Base-by-base conservation (phyloP, 2,113 vertebrate genomes). In the Hippocampus zosterae region DNA sequence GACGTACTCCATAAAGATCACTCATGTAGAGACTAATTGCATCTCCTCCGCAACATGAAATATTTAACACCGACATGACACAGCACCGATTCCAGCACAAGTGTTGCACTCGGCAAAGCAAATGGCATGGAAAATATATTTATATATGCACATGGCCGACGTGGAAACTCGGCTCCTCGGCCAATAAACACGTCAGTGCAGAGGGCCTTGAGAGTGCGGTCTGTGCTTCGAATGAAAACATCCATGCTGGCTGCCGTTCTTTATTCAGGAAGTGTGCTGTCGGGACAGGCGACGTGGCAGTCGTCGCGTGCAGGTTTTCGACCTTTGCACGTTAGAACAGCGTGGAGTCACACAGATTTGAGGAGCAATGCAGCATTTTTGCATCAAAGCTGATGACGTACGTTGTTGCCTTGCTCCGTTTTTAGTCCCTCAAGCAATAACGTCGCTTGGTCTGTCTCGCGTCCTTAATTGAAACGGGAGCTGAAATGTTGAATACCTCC, bases 401-500 rank as follows among this genome's bases (percentile, higher is more conserved):
- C 71, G 90, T 90, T 85, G 88, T 91, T 68, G 59, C 84, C 90
- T 86, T 88, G 75, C 71, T 91, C 75, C 87, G 72, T 86, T 60
- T 65, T 79, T 83, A 93, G 91, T 90, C 88, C 90, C 91, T 88
- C 82, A 91, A 87, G 92, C 89, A 91, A 92, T 92, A 92, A 91
- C 81, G 80, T 84, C 84, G 85, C 89, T 63, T 81, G 81, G 84
- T 84, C 84, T 84, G 87, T 68, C 78, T 87, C 90, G 91, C 90
- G 89, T 87, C 89, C 89, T 92, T 93, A 92, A 95, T 92, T 91
- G 91, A 94, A 94, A 92, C 69, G 84, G 85, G 91, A 92, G 90
- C 93, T 88, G 92, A 83, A 91, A 90, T 85, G 80, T 89, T 12
- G 65, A 80, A 81, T 16, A 12, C 42, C 42, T 11, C 42, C 33